Evolutionary conservation across 2,113 vertebrate genomes (phyloP), one percentile per base, ranked within the genome.

Genomic region (Paramisgurnus dabryanus): DNA sequence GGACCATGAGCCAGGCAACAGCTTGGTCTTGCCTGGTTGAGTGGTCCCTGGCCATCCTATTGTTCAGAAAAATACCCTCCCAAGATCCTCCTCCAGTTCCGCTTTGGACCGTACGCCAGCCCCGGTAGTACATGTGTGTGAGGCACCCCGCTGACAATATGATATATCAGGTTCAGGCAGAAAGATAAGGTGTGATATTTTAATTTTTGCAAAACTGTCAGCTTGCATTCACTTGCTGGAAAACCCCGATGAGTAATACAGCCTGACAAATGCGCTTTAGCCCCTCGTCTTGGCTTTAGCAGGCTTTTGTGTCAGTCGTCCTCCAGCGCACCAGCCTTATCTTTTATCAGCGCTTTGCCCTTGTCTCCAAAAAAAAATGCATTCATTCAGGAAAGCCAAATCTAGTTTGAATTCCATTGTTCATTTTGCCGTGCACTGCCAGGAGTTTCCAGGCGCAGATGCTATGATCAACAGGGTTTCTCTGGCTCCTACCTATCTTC

Each of bases 1-100:
- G 92, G 86, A 88, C 84, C 18, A 55, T 67, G 81, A 87, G 84
- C 86, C 82, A 86, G 87, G 87, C 79, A 79, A 92, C 93, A 93
- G 91, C 89, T 93, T 90, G 93, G 86, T 85, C 88, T 86, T 92
- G 79, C 86, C 87, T 89, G 91, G 86, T 90, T 93, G 90, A 91
- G 84, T 93, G 90, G 84, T 89, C 86, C 79, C 84, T 88, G 87
- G 85, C 87, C 83, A 83, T 78, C 58, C 83, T 82, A 86, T 89
- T 92, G 90, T 91, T 85, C 84, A 69, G 34, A 76, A 71, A 82
- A 61, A 18, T 40, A 67, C 49, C 68, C 47, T 45, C 61, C 47
- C 66, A n/a, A 53, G 12, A 17, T 13, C 61, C 22, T 43, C 34
- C 7, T 27, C 69, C 61, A 55, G 3, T 45, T 57, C 73, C 63